Evolutionary conservation across 64 coral and sea anemone genomes (phyloP).

Genomic region (Porites australiensis): DNA sequence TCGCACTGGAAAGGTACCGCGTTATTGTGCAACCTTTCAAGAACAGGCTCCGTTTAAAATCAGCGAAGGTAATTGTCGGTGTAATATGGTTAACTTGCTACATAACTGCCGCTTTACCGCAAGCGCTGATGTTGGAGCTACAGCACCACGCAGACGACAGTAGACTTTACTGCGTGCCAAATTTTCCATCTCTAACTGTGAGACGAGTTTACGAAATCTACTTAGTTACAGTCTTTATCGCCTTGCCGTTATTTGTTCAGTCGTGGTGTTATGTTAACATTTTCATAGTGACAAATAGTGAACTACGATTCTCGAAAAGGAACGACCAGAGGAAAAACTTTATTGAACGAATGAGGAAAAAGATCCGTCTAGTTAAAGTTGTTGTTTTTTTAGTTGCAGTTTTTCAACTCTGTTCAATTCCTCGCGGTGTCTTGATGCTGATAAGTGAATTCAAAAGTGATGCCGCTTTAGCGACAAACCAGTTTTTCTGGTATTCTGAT

Average conservation of each 20-base stretch:
- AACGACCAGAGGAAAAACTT: constrained; percentile 7
- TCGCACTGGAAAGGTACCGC: constrained; percentile 84
- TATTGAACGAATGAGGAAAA: constrained; percentile 21
- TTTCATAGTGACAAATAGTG: constrained; percentile 46
- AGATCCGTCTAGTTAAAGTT: constrained; percentile 77
- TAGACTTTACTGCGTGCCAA: constrained; percentile 4
- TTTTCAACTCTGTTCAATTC: constrained; percentile 86
- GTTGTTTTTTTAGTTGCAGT: constrained; percentile 74
- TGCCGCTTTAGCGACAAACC: not conserved
- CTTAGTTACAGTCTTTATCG: constrained; percentile 65
- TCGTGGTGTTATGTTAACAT: constrained; percentile 76
- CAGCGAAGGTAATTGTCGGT: constrained; percentile 58
- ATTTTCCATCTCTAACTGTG: constrained; percentile 40
- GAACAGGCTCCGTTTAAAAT: constrained; percentile 46
- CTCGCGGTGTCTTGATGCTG: constrained; percentile 81
- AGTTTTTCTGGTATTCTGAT: constrained; percentile 63
- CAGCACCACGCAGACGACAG: not conserved
- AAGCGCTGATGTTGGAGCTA: constrained; percentile 47
- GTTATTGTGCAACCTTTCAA: constrained; percentile 88
- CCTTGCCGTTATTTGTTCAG: constrained; percentile 64
- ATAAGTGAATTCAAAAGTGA: constrained; percentile 59
- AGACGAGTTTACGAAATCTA: constrained; percentile 71
- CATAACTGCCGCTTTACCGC: constrained; percentile 61
- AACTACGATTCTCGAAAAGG: constrained; percentile 35
- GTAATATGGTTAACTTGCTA: constrained; percentile 78